These are phyloP conservation scores for Caenorhabditis remanei DNA, from an alignment of 1,140 invertebrate genomes.

Conservation along the genomic window DNA sequence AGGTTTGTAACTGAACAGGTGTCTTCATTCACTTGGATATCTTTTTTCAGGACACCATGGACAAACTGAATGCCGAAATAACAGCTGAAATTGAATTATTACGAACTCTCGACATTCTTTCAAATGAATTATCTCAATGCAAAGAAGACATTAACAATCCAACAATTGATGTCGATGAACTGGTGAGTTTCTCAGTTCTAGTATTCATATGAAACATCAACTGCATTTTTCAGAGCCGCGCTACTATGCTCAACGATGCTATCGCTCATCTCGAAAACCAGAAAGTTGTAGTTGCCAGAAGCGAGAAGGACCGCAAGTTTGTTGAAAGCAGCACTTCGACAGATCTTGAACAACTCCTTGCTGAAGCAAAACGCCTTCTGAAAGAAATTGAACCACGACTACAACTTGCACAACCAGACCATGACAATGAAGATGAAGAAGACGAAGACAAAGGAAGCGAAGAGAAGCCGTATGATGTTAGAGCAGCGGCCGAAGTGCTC, in stretches of 20 bases:
- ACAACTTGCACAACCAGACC: conserved; percentile 17
- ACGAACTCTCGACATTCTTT: conserved; percentile 58
- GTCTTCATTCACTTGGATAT: background rate
- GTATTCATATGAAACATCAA: background rate
- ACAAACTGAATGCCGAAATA: conserved; percentile 62
- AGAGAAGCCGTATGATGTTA: conserved; percentile 66
- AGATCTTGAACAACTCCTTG: conserved; percentile 55
- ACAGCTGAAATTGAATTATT: conserved; percentile 55
- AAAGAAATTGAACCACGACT: conserved; percentile 43
- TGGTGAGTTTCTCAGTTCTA: background rate
- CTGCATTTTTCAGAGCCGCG: conserved; percentile 51
- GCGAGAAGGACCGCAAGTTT: conserved; percentile 58
- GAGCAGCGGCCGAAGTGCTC: conserved; percentile 72
- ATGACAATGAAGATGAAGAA: conserved; percentile 53
- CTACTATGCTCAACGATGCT: conserved; percentile 53
- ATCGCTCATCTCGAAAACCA: conserved; percentile 64
- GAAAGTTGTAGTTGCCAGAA: conserved; percentile 55
- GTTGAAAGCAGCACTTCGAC: conserved; percentile 59
- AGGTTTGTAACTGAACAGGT: conserved; percentile 1
- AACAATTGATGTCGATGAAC: conserved; percentile 4
- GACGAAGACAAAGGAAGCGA: conserved; percentile 53
- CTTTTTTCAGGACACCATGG: conserved; percentile 49
- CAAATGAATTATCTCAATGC: conserved; percentile 56
- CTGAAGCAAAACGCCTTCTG: conserved; percentile 54
- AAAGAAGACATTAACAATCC: conserved; percentile 55